phyloP scores from a whole-genome alignment of 2,797 vertebrate species.

The Lacerta agilis region DNA sequence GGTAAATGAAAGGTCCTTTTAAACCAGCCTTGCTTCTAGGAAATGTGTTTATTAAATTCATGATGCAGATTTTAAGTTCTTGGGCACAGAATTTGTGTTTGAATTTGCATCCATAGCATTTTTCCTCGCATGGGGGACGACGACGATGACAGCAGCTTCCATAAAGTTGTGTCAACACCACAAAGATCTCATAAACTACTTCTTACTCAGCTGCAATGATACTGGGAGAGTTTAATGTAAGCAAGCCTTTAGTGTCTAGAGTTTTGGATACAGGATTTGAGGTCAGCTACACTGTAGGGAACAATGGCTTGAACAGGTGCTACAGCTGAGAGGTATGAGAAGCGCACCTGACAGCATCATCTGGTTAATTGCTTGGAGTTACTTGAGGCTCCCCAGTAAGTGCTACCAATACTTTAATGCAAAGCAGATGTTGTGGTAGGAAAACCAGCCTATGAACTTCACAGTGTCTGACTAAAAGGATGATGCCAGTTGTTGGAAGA shows the following conservation, averaged over 20 bases:
- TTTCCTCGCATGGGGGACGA: neutral
- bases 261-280: neutral
- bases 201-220: neutral
- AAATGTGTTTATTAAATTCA: neutral
- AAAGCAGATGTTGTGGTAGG: slow-evolving; percentile 38
- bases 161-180: neutral
- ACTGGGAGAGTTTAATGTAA: neutral
- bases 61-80: neutral
- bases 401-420: slow-evolving; percentile 32
- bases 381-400: slow-evolving; percentile 9
- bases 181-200: neutral
- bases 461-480: slow-evolving; percentile 13
- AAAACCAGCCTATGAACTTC: neutral
- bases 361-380: neutral
- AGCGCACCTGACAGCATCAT: accelerated
- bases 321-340: slow-evolving; percentile 24
- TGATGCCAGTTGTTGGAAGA: accelerated
- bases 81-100: neutral
- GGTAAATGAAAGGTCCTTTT: neutral
- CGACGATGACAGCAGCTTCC: too few relatives aligned
- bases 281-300: neutral
- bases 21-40: neutral
- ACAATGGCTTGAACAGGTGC: neutral
- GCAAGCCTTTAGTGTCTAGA: neutral
- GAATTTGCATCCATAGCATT: neutral